Evolutionary conservation across 2,113 vertebrate genomes (phyloP).

Genomic region (Glaucidium brasilianum): DNA sequence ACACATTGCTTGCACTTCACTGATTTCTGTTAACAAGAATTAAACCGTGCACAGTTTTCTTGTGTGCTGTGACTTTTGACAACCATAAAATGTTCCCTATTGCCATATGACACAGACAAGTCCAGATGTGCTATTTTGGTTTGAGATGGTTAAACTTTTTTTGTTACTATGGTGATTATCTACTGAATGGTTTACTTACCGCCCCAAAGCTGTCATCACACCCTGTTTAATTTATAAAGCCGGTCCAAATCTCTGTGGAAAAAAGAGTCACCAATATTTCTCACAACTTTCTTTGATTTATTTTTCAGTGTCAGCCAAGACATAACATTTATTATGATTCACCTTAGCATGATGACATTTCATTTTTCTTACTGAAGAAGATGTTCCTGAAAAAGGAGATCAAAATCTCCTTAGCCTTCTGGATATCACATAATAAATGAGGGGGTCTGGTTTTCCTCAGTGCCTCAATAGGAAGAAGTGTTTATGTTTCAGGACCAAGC

Average conservation of each 20-base stretch:
- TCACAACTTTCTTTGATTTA: constrained; percentile 82
- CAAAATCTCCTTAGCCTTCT: constrained; percentile 76
- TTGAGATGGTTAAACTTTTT: constrained; percentile 83
- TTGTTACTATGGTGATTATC: constrained; percentile 93
- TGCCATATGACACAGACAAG: constrained; percentile 63
- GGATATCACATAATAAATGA: constrained; percentile 78
- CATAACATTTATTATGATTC: constrained; percentile 89
- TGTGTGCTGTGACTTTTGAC: constrained; percentile 29
- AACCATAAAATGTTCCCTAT: constrained; percentile 54
- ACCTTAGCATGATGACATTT: constrained; percentile 87
- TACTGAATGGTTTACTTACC: constrained; percentile 80
- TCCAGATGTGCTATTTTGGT: constrained; percentile 74
- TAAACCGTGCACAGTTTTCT: neutral
- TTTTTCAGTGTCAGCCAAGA: constrained; percentile 84
- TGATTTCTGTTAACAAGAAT: neutral
- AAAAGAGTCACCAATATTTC: constrained; percentile 82
- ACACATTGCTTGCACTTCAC: neutral
- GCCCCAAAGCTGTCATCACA: constrained; percentile 80
- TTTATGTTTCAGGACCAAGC: constrained; percentile 76
- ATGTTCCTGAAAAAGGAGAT: constrained; percentile 78
- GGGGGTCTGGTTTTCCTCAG: constrained; percentile 82
- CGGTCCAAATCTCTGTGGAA: constrained; percentile 74
- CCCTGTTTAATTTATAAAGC: constrained; percentile 89
- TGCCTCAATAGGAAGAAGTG: constrained; percentile 75
- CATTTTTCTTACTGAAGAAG: constrained; percentile 85